Base-by-base conservation (phyloP, 2,113 vertebrate species). In the Thryonomys swinderianus region DNA sequence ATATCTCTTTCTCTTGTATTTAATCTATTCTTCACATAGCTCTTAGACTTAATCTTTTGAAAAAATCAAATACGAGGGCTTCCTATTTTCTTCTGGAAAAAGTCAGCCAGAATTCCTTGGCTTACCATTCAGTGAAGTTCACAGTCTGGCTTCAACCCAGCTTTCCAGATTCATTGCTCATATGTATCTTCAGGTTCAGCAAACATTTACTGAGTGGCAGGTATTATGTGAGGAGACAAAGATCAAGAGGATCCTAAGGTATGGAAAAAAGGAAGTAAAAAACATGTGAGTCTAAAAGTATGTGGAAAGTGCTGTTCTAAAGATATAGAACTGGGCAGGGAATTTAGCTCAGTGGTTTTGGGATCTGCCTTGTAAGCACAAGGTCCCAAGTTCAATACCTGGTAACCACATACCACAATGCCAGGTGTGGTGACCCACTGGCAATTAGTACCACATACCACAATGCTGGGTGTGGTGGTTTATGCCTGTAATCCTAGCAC, bases 161-260 rank as follows among this genome's bases (percentile, higher is more conserved):
- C 74, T 93, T 93, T 92, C 61, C 59, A 82, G 53, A 73, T 82
- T 95, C 40, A 97, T 57, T 82, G 88, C 40, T 62, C 62, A 23
- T 51, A 73, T 74, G 32, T 88, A 76, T 97, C 71, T 90, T 96
- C 78, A 81, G 73, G 74, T 92, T 88, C 76, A 95, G 71, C 51
- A 84, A 78, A 95, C 25, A 66, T 90, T 87, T 66, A 93, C 3
- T 11, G 21, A 90, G 85, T 62, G 71, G 17, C 67, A 85, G 74
- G 42, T 23, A 32, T 66, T 89, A 71, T 37, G 66, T 48, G 55
- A 81, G 40, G 57, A 66, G 14, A 86, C 42, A 76, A 95, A 86
- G 61, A 51, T 32, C 25, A 59, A 88, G 48, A 88, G 57, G 53
- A 40, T 37, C 64, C 94, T 95, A 48, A 96, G 42, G 21, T 59